Evolutionary conservation across 2,797 vertebrate species (phyloP).

Genomic region (Sebastes itinus): DNA sequence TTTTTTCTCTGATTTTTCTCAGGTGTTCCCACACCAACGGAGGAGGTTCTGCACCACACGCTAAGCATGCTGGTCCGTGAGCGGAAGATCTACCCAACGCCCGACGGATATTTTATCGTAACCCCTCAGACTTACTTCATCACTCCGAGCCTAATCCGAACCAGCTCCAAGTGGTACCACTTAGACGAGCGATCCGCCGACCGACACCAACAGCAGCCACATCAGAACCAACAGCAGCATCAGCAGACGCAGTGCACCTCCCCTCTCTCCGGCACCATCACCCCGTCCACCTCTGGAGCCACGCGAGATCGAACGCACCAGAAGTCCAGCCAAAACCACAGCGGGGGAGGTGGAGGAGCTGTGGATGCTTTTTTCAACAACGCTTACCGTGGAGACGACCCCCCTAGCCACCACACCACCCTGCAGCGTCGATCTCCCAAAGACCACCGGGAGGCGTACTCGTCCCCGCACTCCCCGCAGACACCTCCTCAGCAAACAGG

Average conservation of each 20-base stretch:
- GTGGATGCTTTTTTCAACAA: slow-evolving; percentile 86
- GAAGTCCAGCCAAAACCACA: slow-evolving; percentile 88
- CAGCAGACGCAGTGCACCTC: slow-evolving; percentile 91
- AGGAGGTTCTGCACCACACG: slow-evolving; percentile 95
- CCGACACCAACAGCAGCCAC: slow-evolving; percentile 71
- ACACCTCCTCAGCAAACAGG: slow-evolving; percentile 73
- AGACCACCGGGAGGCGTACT: slow-evolving; percentile 89
- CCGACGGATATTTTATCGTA: slow-evolving; percentile 98
- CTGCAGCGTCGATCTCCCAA: slow-evolving; percentile 92
- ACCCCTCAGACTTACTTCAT: slow-evolving; percentile 99
- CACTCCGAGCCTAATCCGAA: slow-evolving; percentile 97
- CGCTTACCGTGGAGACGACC: slow-evolving; percentile 91
- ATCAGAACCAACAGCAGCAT: slow-evolving; percentile 73
- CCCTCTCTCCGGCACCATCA: slow-evolving; percentile 93
- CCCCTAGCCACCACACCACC: slow-evolving; percentile 91
- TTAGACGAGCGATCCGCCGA: slow-evolving; percentile 95
- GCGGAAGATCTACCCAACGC: slow-evolving; percentile 97
- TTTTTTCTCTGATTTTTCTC: slow-evolving; percentile 20
- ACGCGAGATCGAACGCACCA: slow-evolving; percentile 91
- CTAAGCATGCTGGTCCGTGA: slow-evolving; percentile 96
- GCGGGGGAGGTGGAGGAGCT: slow-evolving; percentile 66
- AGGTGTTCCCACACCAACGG: slow-evolving; percentile 98
- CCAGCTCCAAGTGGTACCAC: slow-evolving; percentile 99
- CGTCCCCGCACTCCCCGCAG: slow-evolving; percentile 73
- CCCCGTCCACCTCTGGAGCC: slow-evolving; percentile 93